Conservation (phyloP, 2,113 vertebrate genomes). For the Pelecanoides urinatrix region DNA sequence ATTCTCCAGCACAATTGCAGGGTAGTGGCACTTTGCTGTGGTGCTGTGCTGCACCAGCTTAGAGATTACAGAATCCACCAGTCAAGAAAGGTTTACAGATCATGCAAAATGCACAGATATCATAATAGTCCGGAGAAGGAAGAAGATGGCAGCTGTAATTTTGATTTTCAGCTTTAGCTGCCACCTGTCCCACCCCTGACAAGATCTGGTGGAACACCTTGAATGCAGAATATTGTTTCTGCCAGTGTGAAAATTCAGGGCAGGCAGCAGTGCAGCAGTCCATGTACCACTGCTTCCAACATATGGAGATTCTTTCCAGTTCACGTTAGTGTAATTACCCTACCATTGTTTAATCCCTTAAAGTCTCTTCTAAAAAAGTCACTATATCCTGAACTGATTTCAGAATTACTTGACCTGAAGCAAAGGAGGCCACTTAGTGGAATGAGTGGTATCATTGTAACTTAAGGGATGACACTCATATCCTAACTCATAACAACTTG, state of each 20-base stretch:
- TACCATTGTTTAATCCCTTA: background rate
- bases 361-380: background rate
- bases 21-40: background rate
- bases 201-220: background rate
- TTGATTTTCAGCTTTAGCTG: background rate
- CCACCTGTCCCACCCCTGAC: background rate
- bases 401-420: background rate
- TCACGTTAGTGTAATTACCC: background rate
- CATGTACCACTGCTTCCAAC: background rate
- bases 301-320: background rate
- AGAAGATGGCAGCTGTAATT: background rate
- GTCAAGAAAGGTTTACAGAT: background rate
- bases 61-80: background rate
- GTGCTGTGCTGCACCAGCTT: background rate
- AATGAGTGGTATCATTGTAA: background rate
- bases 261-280: background rate
- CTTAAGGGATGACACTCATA: background rate
- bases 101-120: background rate
- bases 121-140: background rate
- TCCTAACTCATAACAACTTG: background rate
- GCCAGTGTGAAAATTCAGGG: background rate
- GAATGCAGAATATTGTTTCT: background rate
- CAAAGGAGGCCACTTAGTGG: background rate
- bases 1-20: background rate
- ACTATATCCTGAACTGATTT: background rate